A percentile compares a stretch with the other conserved stretches of the same genome.
These are phyloP conservation scores for Tuta absoluta DNA, from an alignment of 2,888 invertebrate genomes.

Conservation along the genomic window DNA sequence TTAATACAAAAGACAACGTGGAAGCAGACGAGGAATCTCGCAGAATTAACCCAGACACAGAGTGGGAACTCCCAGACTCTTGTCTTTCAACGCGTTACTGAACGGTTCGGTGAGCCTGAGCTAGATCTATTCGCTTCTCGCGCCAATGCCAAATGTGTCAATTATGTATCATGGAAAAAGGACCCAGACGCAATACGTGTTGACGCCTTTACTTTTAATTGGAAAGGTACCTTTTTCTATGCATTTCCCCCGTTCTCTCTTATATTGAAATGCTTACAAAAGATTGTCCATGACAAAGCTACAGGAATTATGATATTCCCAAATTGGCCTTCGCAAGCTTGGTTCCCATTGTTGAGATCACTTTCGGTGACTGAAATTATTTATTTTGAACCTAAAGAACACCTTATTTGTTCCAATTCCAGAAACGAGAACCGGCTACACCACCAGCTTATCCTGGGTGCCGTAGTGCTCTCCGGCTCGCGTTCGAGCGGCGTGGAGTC, in stretches of 20 bases:
- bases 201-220: conserved; percentile 31
- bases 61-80: conserved; percentile 25
- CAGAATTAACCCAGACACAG: conserved; percentile 7
- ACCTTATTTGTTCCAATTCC: background rate
- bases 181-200: conserved; percentile 25
- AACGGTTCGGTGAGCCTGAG: conserved; percentile 18
- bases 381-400: conserved; percentile 14
- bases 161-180: conserved; percentile 28
- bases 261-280: conserved; percentile 26
- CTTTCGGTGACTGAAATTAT: conserved; percentile 12
- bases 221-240: conserved; percentile 28
- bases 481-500: conserved; percentile 8
- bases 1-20: conserved; percentile 29
- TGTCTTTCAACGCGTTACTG: conserved; percentile 14
- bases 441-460: conserved; percentile 17
- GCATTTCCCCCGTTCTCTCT: conserved; percentile 31
- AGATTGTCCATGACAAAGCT: conserved; percentile 29
- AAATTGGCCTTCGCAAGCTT: conserved; percentile 29
- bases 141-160: conserved; percentile 27
- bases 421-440: background rate
- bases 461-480: conserved; percentile 18
- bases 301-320: conserved; percentile 29
- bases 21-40: conserved; percentile 31
- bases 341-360: conserved; percentile 25
- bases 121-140: conserved; percentile 31